Base-by-base conservation (phyloP, 2,797 vertebrate species). In the Vespertilio murinus region DNA sequence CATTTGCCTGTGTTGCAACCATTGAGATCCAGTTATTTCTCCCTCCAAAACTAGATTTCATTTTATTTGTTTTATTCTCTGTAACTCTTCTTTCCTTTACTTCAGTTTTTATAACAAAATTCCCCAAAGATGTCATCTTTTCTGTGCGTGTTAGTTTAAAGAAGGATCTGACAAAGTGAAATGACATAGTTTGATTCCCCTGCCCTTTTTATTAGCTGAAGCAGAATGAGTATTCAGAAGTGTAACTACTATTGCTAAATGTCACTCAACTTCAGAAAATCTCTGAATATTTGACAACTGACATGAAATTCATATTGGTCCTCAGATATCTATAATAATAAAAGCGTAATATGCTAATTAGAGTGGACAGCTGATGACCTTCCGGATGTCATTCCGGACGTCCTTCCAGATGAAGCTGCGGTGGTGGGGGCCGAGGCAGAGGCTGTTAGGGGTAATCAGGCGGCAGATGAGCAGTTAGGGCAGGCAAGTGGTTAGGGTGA, bases 271-370 rank as follows among this genome's bases (percentile, higher is more conserved):
- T 95, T 90, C 30, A 96, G 88, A 87, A 81, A 30, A 47, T 96
- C 28, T 86, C 78, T 93, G 83, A 74, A 95, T 92, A 87, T 88
- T 14, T 97, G 92, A 59, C 80, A 96, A 25, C 45, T 97, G 67
- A 96, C 90, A 59, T 83, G 93, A 96, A 96, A 96, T 73, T 94
- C 59, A 88, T 88, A 88, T 79, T 93, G 10, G 65, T 18, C 3
- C 8, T 90, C 81, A 56, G 86, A 91, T 94, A 96, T 8, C 30
- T 64, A 18, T 96, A 97, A 95, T 97, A 93, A 96, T 82, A 92
- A 93, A 97, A 96, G 67, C 14, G 88, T 30, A 61, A 61, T 61
- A 30, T 30, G 4, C 28, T 61, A 61, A 61, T 61, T 61, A 61
- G 59, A 30, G 2, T 12, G 25, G 59, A 14, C 28, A 61, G 12